Evolutionary conservation across 2,113 vertebrate genomes (phyloP), one percentile per base, ranked within the genome.

Genomic region (Lagopus leucura): DNA sequence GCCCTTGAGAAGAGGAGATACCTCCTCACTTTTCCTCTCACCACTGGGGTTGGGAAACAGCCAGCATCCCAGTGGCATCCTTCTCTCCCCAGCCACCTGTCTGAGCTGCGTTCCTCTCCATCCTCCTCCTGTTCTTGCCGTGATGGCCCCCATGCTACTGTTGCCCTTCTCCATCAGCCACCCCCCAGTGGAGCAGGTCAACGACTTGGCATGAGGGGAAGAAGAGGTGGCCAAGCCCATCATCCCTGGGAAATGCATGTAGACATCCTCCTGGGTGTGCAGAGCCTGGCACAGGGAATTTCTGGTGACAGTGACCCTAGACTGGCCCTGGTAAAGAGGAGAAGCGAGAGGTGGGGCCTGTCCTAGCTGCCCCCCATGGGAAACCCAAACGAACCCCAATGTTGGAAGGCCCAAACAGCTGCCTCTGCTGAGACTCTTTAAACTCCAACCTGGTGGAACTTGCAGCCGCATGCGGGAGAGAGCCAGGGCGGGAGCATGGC

Each of bases 371-470:
- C 64, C 77, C 80, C 92, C 18, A 7, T 70, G 93, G 96, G 96
- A 71, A 92, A 91, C 78, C 47, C 93, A 93, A 96, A 88, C 2
- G 11, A 96, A 70, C 89, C 93, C 89, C 60, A 9, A 82, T 83
- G 87, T 95, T 77, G 24, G 95, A 97, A 97, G 97, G 95, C 96
- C 95, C 71, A 54, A 96, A 97, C 97, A 98, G 98, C 98, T 98
- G 97, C 97, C 97, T 98, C 98, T 97, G 97, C 96, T 94, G 94
- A 97, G 96, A 98, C 97, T 98, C 97, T 98, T 97, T 98, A 98
- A 98, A 98, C 97, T 98, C 97, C 96, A 95, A 96, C 94, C 95
- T 96, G 97, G 96, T 97, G 96, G 96, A 97, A 97, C 97, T 97
- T 94, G 96, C 97, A 96, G 97, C 94, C 93, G 98, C 98, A 98